These are phyloP conservation scores for Callinectes sapidus DNA, from an alignment of 2,888 invertebrate genomes.

Conservation along the genomic window DNA sequence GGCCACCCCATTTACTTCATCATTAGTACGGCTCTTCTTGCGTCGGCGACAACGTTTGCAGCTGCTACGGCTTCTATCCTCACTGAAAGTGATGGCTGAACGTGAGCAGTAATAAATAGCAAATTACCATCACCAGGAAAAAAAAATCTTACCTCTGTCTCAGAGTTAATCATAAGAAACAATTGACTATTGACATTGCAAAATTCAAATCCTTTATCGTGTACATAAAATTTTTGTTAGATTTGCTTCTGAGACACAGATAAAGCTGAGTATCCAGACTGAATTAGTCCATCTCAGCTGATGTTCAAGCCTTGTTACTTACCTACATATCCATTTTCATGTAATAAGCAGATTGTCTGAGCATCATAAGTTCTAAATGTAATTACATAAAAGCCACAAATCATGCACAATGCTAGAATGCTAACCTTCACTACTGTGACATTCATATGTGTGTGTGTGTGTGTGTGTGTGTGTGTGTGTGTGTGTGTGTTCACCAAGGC, in stretches of 20 bases:
- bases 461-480: background rate
- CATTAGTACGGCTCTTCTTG: slow-evolving; percentile 67
- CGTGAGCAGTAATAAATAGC: slow-evolving; percentile 53
- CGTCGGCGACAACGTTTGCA: slow-evolving; percentile 68
- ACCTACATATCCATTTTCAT: slow-evolving; percentile 30
- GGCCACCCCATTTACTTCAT: slow-evolving; percentile 62
- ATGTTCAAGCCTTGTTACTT: slow-evolving; percentile 24
- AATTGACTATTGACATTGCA: background rate
- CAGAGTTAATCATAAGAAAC: slow-evolving; percentile 28
- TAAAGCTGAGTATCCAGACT: slow-evolving; percentile 21
- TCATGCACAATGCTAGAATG: background rate
- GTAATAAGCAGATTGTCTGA: background rate
- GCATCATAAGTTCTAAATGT: background rate
- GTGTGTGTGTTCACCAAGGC: background rate
- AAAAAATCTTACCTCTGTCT: slow-evolving; percentile 37
- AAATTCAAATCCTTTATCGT: background rate
- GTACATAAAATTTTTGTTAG: background rate
- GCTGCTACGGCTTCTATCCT: slow-evolving; percentile 66
- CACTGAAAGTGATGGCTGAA: slow-evolving; percentile 68
- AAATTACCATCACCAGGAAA: slow-evolving; percentile 58
- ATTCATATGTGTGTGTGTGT: slow-evolving; percentile 24
- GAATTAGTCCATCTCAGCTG: background rate
- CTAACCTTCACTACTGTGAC: slow-evolving; percentile 35
- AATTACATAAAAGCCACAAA: slow-evolving; percentile 43
- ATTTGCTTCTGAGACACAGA: slow-evolving; percentile 28